A percentile compares a stretch with the other conserved stretches of the same genome.
Evolutionary conservation across 1,140 invertebrate genomes (phyloP).

Genomic region (Cherax quadricarinatus): DNA sequence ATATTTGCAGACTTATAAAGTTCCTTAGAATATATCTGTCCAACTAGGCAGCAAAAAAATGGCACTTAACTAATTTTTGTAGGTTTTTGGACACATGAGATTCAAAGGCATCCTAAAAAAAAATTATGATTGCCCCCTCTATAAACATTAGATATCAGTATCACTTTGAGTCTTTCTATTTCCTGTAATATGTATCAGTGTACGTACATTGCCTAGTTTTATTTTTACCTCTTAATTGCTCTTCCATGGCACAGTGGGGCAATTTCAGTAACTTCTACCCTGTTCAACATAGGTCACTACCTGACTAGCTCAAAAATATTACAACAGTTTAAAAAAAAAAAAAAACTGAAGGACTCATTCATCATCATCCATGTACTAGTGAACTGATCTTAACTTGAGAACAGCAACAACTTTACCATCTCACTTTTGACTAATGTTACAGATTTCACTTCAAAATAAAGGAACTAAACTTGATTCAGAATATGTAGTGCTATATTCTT

Average conservation of each 20-base stretch:
- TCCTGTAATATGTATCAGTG: not conserved
- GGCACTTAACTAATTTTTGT: slow-evolving; percentile 57
- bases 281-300: slow-evolving; percentile 3
- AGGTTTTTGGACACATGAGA: slow-evolving; percentile 37
- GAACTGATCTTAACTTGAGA: not conserved
- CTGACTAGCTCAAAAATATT: slow-evolving; percentile 41
- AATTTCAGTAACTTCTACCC: slow-evolving; percentile 19
- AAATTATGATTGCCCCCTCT: slow-evolving; percentile 28
- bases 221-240: not conserved
- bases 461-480: slow-evolving; percentile 4
- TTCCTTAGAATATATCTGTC: slow-evolving; percentile 38
- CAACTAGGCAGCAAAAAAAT: slow-evolving; percentile 47
- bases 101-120: slow-evolving; percentile 37
- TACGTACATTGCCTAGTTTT: not conserved
- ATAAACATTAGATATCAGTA: not conserved
- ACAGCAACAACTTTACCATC: not conserved
- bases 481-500: slow-evolving; percentile 12
- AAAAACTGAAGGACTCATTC: not conserved
- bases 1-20: slow-evolving; percentile 49
- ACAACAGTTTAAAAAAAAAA: slow-evolving; percentile 11
- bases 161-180: not conserved
- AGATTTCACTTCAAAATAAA: slow-evolving; percentile 1
- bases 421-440: not conserved
- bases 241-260: slow-evolving; percentile 5
- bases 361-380: not conserved